A percentile compares a stretch with the other conserved stretches of the same genome.
These are phyloP conservation scores for Dissostichus mawsoni DNA, from an alignment of 2,113 vertebrate genomes.

Conservation along the genomic window DNA sequence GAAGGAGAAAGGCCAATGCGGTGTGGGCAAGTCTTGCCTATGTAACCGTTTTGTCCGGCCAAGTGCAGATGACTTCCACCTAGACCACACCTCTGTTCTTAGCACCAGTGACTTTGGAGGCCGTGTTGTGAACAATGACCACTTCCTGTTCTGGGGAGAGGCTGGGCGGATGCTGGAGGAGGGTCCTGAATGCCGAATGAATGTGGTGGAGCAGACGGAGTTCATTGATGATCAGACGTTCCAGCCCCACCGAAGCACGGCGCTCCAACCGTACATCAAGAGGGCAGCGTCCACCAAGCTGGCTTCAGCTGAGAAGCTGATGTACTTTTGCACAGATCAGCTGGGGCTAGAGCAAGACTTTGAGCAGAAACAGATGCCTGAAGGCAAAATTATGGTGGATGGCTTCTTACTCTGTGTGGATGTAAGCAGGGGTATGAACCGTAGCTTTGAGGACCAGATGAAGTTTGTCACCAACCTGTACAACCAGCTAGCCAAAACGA, in stretches of 20 bases:
- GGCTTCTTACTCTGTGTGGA: conserved; percentile 95
- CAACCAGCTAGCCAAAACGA: conserved; percentile 96
- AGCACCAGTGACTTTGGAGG: conserved; percentile 99
- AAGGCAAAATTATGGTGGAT: conserved; percentile 94
- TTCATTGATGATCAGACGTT: conserved; percentile 99
- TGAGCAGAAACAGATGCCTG: conserved; percentile 99
- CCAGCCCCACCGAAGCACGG: conserved; percentile 96
- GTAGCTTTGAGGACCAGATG: conserved; percentile 97
- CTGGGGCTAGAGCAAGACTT: conserved; percentile 98
- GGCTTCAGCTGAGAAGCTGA: conserved; percentile 97
- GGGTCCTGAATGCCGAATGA: conserved; percentile 89
- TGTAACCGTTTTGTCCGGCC: conserved; percentile 97
- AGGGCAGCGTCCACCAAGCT: conserved; percentile 94
- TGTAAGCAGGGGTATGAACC: conserved; percentile 97
- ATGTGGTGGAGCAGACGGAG: conserved; percentile 98
- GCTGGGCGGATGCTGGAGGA: conserved; percentile 90
- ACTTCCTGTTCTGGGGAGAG: conserved; percentile 99
- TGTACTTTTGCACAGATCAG: conserved; percentile 99
- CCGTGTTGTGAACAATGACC: conserved; percentile 97
- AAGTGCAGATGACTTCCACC: conserved; percentile 93
- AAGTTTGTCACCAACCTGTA: conserved; percentile 95
- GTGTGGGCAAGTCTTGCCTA: conserved; percentile 96
- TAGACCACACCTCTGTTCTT: conserved; percentile 97
- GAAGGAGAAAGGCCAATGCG: conserved; percentile 98
- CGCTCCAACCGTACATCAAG: conserved; percentile 96